Conservation (phyloP, 2,888 invertebrate genomes). For the Sicus ferrugineus region DNA sequence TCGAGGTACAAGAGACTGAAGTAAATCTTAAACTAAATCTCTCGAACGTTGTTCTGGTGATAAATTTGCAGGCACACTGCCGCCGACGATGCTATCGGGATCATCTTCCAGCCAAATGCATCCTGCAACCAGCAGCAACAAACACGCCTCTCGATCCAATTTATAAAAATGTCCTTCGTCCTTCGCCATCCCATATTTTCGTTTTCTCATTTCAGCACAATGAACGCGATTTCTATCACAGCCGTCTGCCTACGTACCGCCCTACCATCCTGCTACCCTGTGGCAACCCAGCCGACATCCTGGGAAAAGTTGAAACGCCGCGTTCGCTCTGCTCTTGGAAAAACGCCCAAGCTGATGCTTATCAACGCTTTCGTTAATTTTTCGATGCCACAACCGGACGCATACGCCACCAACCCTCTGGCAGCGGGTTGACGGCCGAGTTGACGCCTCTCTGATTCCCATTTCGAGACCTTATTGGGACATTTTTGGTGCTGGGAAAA, state of each 20-base stretch:
- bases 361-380: slow-evolving; percentile 27
- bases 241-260: neutral
- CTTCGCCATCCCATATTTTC: neutral
- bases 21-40: neutral
- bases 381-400: slow-evolving; percentile 27
- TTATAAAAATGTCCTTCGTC: neutral
- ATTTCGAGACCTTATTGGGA: slow-evolving; percentile 12
- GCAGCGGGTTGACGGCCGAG: neutral
- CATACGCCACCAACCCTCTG: slow-evolving; percentile 3
- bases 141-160: slow-evolving; percentile 9
- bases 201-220: neutral
- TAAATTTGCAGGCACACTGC: neutral
- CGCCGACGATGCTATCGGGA: neutral
- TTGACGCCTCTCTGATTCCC: neutral
- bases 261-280: neutral
- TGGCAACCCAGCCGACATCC: neutral
- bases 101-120: slow-evolving; percentile 7
- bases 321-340: neutral
- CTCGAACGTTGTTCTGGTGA: neutral
- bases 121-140: slow-evolving; percentile 4
- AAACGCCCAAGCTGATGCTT: slow-evolving; percentile 30
- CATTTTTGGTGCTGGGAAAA: slow-evolving; percentile 23
- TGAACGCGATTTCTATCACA: slow-evolving; percentile 16
- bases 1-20: neutral
- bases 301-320: slow-evolving; percentile 11